Evolutionary conservation across 1,140 invertebrate genomes (phyloP).

Genomic region (Pseudachorutes palmiensis): DNA sequence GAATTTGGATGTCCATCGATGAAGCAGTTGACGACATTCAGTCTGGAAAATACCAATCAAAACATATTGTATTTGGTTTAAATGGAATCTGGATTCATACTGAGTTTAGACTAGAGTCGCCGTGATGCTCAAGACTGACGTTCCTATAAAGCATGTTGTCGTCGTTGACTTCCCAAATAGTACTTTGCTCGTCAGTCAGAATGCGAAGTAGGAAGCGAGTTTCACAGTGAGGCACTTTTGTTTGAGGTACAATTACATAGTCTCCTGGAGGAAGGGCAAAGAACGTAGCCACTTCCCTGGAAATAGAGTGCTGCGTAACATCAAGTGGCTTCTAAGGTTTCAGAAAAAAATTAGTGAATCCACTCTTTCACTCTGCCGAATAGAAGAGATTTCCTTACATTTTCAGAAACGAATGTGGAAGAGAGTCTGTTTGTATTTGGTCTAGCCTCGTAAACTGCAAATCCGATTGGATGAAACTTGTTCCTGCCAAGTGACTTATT

Average conservation of each 20-base stretch:
- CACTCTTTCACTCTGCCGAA: neutral
- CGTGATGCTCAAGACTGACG: constrained; percentile 53
- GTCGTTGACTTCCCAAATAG: constrained; percentile 70
- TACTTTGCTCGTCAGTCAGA: constrained; percentile 62
- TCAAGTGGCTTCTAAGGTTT: constrained; percentile 54
- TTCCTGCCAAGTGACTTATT: constrained; percentile 41
- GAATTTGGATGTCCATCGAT: constrained; percentile 45
- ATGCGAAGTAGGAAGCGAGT: constrained; percentile 62
- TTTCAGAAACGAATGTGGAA: constrained; percentile 54
- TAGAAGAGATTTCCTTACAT: too few species aligned
- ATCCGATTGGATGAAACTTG: constrained; percentile 53
- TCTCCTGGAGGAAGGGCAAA: constrained; percentile 63
- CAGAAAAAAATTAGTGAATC: neutral
- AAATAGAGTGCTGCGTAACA: constrained; percentile 57
- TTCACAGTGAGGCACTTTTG: constrained; percentile 57
- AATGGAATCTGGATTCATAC: constrained; percentile 18
- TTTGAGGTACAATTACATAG: constrained; percentile 70
- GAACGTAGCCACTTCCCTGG: constrained; percentile 63
- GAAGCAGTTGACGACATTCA: constrained; percentile 38
- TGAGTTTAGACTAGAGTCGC: constrained; percentile 44
- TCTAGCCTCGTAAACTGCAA: constrained; percentile 62
- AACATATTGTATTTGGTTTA: neutral
- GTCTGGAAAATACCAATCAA: constrained; percentile 28
- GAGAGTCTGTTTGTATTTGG: constrained; percentile 53
- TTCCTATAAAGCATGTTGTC: constrained; percentile 62